These are phyloP conservation scores for Tenthredo scrophulariae DNA, from an alignment of 2,888 invertebrate species.

Conservation along the genomic window DNA sequence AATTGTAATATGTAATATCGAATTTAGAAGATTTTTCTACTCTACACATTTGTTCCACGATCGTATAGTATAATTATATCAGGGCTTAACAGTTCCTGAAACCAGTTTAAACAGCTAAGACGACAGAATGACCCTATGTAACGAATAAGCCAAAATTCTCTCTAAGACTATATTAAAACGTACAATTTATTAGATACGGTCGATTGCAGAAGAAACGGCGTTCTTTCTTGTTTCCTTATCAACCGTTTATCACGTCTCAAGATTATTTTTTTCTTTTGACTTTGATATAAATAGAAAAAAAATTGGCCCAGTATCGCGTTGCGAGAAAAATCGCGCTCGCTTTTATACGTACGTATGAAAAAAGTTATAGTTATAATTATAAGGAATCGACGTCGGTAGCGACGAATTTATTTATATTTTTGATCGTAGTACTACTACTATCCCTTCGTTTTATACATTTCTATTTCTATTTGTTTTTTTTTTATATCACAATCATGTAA, in stretches of 20 bases:
- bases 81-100: background rate
- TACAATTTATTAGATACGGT: background rate
- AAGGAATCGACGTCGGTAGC: background rate
- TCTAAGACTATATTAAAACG: background rate
- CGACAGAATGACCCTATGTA: background rate
- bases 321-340: background rate
- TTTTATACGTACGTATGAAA: background rate
- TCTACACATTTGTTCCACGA: background rate
- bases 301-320: background rate
- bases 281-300: background rate
- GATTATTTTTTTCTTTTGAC: background rate
- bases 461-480: conserved; percentile 15
- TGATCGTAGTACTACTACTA: background rate
- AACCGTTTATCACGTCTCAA: too few relatives aligned
- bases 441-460: conserved; percentile 44
- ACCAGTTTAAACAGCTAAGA: background rate
- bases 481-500: background rate
- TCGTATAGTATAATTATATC: background rate
- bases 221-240: background rate
- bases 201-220: background rate
- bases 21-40: conserved; percentile 35
- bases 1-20: conserved; percentile 5
- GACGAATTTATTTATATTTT: background rate
- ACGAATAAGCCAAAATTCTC: conserved; percentile 33
- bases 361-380: background rate